Evolutionary conservation across 2,888 invertebrate genomes (phyloP), one percentile per base, ranked within the genome.

Genomic region (Rhagonycha fulva): DNA sequence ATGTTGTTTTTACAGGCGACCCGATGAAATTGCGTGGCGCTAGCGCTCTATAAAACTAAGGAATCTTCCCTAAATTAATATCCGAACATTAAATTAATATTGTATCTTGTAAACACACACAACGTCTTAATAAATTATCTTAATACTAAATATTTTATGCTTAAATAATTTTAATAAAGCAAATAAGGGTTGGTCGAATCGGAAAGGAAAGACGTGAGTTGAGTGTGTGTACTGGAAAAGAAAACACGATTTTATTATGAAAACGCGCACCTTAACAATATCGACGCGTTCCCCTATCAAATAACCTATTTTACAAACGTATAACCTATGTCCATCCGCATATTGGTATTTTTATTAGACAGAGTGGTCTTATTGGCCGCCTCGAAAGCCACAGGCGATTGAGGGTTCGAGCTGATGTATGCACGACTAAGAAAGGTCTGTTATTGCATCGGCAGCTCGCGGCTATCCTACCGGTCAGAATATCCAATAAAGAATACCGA

Each of bases 1-100:
- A 87, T 86, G 86, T 85, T 85, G 84, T 85, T 86, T 86, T 86
- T 86, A 86, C 85, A 76, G 84, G 84, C 85, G 84, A 83, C 81
- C 83, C 83, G 82, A 85, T 83, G 83, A 85, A 86, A 85, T 85
- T 84, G 84, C 85, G 81, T 81, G 80, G 79, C 80, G 77, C 77
- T 78, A 74, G 78, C 74, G 77, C 75, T 78, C 82, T 80, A 84
- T 84, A 84, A 83, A 84, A 83, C 81, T 82, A 81, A 81, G 80
- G 82, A 83, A 84, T 85, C 83, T 83, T 81, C 83, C 80, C 81
- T 80, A 83, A 84, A 84, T 84, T 85, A 84, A 84, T 84, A 85
- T 83, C 83, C 77, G 77, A 78, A 82, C 83, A 81, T 83, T 83
- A 84, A 84, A 81, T 84, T 84, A 83, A 83, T 85, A 84, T 79